phyloP scores from a whole-genome alignment of 2,113 vertebrate species.

The Calypte anna region DNA sequence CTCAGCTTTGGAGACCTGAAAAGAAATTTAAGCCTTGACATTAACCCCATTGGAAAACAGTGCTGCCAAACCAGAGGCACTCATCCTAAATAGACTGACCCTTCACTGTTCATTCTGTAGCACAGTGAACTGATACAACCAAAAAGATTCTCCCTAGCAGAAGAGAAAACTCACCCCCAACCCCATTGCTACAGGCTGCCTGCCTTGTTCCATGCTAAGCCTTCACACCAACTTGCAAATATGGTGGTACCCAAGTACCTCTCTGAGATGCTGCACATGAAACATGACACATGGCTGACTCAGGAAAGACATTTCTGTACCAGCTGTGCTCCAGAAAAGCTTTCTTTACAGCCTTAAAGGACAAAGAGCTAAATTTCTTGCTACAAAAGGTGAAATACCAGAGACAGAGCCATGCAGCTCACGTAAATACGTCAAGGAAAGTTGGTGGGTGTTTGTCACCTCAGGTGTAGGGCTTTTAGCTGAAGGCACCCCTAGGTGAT shows the following conservation, averaged over 20 bases:
- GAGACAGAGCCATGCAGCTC: not conserved
- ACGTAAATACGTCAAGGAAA: not conserved
- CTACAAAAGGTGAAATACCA: not conserved
- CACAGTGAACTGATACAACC: not conserved
- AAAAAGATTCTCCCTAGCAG: not conserved
- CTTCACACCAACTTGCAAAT: not conserved
- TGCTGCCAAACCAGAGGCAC: not conserved
- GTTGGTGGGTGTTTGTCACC: not conserved
- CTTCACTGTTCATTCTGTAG: not conserved
- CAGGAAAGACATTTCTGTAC: not conserved
- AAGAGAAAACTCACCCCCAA: not conserved
- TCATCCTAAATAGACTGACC: not conserved
- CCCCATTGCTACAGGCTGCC: not conserved
- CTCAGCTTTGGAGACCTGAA: not conserved
- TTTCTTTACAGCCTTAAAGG: not conserved
- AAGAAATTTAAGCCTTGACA: not conserved
- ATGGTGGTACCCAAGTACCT: accelerated
- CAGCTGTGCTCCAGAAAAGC: not conserved
- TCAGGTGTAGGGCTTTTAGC: slow-evolving; percentile 19
- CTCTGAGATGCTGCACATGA: not conserved
- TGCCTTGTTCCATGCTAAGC: accelerated
- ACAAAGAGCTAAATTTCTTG: not conserved
- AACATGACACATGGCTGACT: not conserved
- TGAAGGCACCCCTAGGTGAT: not conserved
- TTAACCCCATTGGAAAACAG: not conserved